Percentiles rank a stretch among this genome's conserved stretches.
phyloP scores from a whole-genome alignment of 2,888 invertebrate genomes.

The Tetheella fluctuosa region DNA sequence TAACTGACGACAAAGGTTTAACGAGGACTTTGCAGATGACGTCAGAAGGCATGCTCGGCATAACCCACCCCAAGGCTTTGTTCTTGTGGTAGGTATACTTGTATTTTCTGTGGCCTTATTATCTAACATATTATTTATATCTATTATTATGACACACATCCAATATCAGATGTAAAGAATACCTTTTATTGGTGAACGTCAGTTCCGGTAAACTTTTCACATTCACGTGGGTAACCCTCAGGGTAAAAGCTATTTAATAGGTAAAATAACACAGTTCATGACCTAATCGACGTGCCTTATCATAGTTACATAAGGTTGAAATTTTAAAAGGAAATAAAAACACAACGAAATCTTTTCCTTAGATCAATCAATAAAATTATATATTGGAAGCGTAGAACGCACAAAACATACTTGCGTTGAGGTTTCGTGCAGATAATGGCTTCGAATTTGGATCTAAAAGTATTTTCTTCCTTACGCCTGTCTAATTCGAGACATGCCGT shows the following conservation, averaged over 20 bases:
- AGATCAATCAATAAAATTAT: slow-evolving; percentile 6
- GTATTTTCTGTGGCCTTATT: no score
- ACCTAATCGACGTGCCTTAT: neutral
- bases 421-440: slow-evolving; percentile 12
- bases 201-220: neutral
- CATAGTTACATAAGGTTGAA: neutral
- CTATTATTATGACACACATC: no score
- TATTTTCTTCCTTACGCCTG: slow-evolving; percentile 10
- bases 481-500: slow-evolving; percentile 12
- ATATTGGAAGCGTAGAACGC: slow-evolving; percentile 9
- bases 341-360: neutral
- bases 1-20: slow-evolving; percentile 18
- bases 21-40: neutral
- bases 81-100: no score
- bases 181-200: neutral
- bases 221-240: neutral
- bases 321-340: slow-evolving; percentile 8
- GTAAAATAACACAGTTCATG: slow-evolving; percentile 5
- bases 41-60: neutral
- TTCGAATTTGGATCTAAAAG: neutral
- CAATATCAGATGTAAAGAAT: neutral
- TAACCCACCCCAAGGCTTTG: no score
- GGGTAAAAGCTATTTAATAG: slow-evolving; percentile 1
- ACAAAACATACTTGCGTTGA: slow-evolving; percentile 7
- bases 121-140: no score